phyloP scores from a whole-genome alignment of 2,113 vertebrate species.

The Vireo altiloquus region DNA sequence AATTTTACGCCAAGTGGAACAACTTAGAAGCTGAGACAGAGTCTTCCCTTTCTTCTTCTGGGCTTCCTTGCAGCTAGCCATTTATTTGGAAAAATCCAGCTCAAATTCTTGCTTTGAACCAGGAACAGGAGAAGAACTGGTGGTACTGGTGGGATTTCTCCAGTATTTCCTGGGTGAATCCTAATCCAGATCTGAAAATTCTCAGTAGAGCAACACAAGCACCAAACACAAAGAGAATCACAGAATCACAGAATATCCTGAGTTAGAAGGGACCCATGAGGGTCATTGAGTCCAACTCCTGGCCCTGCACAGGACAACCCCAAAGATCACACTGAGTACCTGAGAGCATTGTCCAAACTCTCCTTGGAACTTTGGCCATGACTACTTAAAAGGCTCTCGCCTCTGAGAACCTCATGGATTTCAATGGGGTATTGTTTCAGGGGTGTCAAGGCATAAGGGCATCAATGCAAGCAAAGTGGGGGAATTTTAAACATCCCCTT shows the following conservation, averaged over 20 bases:
- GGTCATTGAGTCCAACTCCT: background rate
- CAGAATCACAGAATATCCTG: background rate
- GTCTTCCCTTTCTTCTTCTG: background rate
- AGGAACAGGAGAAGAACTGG: background rate
- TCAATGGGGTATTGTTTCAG: background rate
- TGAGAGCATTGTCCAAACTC: background rate
- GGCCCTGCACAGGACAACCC: background rate
- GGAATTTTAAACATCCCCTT: background rate
- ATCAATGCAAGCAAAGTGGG: background rate
- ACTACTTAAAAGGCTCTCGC: background rate
- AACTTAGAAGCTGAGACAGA: background rate
- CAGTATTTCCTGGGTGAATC: background rate
- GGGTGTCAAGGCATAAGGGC: background rate
- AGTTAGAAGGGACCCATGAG: background rate
- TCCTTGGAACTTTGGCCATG: background rate
- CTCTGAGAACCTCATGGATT: background rate
- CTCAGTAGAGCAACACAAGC: background rate
- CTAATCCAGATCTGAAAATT: background rate
- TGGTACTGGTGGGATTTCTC: background rate
- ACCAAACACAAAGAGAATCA: background rate
- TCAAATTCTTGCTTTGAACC: background rate
- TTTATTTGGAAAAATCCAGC: background rate
- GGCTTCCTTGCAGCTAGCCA: background rate
- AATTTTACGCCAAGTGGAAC: background rate
- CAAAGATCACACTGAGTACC: background rate